Conservation (phyloP, 2,797 vertebrate genomes). For the Parauchenoglanis ngamensis region DNA sequence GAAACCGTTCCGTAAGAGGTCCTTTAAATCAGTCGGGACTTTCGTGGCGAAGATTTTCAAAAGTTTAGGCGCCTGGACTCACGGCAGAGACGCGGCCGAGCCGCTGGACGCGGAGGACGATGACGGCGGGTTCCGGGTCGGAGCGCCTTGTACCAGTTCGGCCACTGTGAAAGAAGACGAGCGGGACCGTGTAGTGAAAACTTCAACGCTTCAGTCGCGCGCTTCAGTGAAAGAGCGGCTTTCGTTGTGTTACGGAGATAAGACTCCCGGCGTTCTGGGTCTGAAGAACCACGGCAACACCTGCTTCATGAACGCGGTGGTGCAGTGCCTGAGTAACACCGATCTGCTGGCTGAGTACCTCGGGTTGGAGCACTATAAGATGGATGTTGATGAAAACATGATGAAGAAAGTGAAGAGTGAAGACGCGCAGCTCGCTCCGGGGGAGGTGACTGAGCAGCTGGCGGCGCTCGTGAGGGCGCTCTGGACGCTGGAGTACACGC, state of each 20-base stretch:
- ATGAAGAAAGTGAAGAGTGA: constrained; percentile 53
- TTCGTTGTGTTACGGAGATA: constrained; percentile 70
- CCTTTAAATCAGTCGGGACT: constrained; percentile 76
- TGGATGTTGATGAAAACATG: constrained; percentile 56
- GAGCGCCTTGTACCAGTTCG: constrained; percentile 71
- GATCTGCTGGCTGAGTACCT: constrained; percentile 91
- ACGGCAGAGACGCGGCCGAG: constrained; percentile 68
- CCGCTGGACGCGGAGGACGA: constrained; percentile 75
- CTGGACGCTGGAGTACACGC: constrained; percentile 92
- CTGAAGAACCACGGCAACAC: constrained; percentile 96
- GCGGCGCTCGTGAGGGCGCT: constrained; percentile 87
- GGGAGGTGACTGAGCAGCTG: constrained; percentile 88
- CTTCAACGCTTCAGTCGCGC: constrained; percentile 60
- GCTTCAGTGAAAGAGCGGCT: constrained; percentile 69
- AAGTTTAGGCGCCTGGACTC: constrained; percentile 81
- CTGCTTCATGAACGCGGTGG: constrained; percentile 96
- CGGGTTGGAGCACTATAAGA: constrained; percentile 79
- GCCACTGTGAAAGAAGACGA: constrained; percentile 59
- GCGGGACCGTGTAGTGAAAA: constrained; percentile 54
- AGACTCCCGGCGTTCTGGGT: constrained; percentile 84
- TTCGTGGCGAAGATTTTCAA: constrained; percentile 80
- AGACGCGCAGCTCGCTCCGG: constrained; percentile 54
- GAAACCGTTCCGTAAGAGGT: constrained; percentile 76
- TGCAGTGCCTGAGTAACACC: constrained; percentile 96
- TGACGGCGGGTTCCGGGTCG: constrained; percentile 80